Conservation (phyloP, 2,888 invertebrate genomes). For the Erynnis tages region DNA sequence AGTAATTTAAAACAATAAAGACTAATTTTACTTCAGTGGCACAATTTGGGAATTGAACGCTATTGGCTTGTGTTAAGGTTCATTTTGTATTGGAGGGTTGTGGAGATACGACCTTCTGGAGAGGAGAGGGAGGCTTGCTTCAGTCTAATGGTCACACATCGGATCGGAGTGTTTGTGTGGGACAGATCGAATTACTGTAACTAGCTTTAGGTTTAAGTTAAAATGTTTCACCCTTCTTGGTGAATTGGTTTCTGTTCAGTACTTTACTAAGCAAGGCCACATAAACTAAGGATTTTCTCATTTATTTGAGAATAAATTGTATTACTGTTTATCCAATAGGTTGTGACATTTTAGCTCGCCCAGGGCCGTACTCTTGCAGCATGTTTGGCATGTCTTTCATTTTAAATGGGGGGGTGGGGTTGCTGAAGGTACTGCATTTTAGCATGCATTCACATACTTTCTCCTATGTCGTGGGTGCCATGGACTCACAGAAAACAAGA, state of each 20-base stretch:
- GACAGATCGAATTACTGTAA: conserved; percentile 12
- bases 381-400: too few species aligned
- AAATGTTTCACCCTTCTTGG: not conserved
- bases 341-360: too few species aligned
- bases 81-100: not conserved
- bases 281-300: too few species aligned
- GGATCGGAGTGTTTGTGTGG: conserved; percentile 10
- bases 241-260: not conserved
- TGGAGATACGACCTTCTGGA: not conserved
- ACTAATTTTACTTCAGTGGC: not conserved
- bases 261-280: too few species aligned
- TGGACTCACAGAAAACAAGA: too few species aligned
- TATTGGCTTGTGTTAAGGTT: not conserved
- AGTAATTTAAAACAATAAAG: conserved; percentile 1
- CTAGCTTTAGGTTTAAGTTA: not conserved
- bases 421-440: too few species aligned
- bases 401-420: too few species aligned
- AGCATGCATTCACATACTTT: too few species aligned
- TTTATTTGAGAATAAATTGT: too few species aligned
- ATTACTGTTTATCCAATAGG: too few species aligned
- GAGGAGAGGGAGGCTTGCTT: not conserved
- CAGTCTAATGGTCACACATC: conserved; percentile 11
- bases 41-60: not conserved
- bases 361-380: too few species aligned
- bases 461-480: too few species aligned